Evolutionary conservation across 2,797 vertebrate species (phyloP).

Genomic region (Mallotus villosus): DNA sequence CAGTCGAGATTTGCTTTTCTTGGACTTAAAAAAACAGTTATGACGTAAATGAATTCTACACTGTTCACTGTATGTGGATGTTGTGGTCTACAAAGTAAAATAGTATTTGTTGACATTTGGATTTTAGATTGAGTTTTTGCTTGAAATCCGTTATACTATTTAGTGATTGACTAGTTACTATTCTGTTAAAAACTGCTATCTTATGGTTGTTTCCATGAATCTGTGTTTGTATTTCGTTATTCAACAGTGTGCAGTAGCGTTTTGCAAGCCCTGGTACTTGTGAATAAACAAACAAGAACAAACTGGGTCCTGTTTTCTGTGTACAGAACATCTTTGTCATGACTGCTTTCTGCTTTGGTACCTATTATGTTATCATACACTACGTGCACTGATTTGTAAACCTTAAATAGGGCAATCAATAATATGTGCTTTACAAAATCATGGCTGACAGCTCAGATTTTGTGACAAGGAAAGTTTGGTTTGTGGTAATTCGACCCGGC

Average conservation of each 20-base stretch:
- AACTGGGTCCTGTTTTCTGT: conserved; percentile 15
- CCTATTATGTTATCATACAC: neutral
- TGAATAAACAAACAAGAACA: conserved; percentile 52
- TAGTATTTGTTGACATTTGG: neutral
- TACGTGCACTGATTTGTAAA: neutral
- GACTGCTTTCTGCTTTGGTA: neutral
- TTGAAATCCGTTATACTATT: neutral
- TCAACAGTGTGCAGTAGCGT: conserved; percentile 35
- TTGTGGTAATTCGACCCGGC: no score
- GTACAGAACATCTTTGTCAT: neutral
- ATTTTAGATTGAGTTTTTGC: neutral
- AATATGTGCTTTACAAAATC: neutral
- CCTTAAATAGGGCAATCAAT: neutral
- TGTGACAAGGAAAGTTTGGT: neutral
- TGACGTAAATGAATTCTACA: neutral
- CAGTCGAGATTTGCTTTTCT: no score
- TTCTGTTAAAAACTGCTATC: neutral
- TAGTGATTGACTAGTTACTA: neutral
- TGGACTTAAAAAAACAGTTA: no score
- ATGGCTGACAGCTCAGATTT: neutral
- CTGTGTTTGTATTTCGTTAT: conserved; percentile 13
- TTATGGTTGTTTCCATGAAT: conserved; percentile 20
- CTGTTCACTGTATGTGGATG: neutral
- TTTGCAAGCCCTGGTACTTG: conserved; percentile 42
- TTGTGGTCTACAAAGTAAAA: neutral